These are phyloP conservation scores for Chrysaora quinquecirrha DNA, from an alignment of 30 jellyfish, hydroid and myxozoan genomes.

Conservation along the genomic window DNA sequence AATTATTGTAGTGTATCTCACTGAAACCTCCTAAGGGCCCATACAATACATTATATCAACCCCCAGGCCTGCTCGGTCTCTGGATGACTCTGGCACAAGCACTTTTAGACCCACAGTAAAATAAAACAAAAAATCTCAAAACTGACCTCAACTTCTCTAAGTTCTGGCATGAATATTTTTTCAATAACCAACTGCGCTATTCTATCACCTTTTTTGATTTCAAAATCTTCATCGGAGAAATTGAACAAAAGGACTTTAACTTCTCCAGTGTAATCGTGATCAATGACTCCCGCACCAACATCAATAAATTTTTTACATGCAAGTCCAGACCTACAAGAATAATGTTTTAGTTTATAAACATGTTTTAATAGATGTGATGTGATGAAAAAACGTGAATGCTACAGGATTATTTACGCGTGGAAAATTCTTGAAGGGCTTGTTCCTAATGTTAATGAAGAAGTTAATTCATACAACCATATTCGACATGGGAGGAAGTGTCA, in stretches of 20 bases:
- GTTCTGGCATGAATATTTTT: slow-evolving; percentile 76
- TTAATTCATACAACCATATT: too few species aligned
- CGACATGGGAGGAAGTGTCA: too few species aligned
- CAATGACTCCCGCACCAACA: slow-evolving; percentile 99
- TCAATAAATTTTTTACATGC: slow-evolving; percentile 79
- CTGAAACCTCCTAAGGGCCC: neutral
- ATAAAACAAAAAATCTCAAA: neutral
- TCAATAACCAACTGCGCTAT: slow-evolving; percentile 89
- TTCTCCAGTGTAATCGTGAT: slow-evolving; percentile 93
- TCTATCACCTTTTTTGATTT: slow-evolving; percentile 58
- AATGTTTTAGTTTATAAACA: too few species aligned
- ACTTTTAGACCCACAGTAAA: neutral
- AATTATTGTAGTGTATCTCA: too few species aligned
- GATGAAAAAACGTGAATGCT: neutral
- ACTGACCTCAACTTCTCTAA: slow-evolving; percentile 75
- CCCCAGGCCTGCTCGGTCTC: neutral
- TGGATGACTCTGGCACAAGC: neutral
- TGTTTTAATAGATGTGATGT: too few species aligned
- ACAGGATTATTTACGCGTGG: too few species aligned
- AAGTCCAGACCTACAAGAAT: slow-evolving; percentile 92
- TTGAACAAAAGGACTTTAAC: slow-evolving; percentile 87
- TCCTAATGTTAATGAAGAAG: too few species aligned
- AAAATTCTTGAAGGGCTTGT: too few species aligned
- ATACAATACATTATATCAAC: neutral
- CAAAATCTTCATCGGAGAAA: slow-evolving; percentile 50